Evolutionary conservation across 2,888 invertebrate genomes (phyloP).

Genomic region (Itoplectis maculator): DNA sequence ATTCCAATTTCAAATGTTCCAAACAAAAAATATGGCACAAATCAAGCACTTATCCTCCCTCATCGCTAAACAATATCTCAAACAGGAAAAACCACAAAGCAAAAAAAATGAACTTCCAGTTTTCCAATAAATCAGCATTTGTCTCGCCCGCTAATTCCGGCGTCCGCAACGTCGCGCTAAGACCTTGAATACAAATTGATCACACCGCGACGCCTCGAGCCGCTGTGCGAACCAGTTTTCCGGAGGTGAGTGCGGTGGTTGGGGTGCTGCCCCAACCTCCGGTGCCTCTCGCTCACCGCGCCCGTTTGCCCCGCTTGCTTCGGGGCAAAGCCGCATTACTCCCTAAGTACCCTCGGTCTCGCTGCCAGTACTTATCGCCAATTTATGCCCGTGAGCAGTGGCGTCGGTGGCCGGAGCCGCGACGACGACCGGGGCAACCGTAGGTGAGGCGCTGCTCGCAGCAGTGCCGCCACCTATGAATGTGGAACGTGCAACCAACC

Average conservation of each 20-base stretch:
- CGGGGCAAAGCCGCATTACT: conserved; percentile 77
- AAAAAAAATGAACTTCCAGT: not conserved
- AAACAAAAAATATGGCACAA: too few relatives aligned
- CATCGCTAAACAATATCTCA: too few relatives aligned
- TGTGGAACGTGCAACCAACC: not conserved
- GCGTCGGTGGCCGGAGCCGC: conserved; percentile 38
- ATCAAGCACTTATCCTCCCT: too few relatives aligned
- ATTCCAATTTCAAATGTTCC: too few relatives aligned
- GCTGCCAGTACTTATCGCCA: conserved; percentile 73
- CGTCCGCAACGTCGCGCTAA: not conserved
- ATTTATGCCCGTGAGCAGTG: conserved; percentile 71
- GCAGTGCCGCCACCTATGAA: conserved; percentile 1
- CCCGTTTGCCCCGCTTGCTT: conserved; percentile 63
- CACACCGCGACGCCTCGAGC: conserved; percentile 14
- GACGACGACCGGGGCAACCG: conserved; percentile 40
- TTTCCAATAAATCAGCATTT: not conserved
- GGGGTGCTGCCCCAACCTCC: too few relatives aligned
- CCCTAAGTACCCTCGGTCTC: conserved; percentile 74
- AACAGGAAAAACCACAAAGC: too few relatives aligned
- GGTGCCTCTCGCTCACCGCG: conserved; percentile 17
- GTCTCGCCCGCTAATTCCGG: not conserved
- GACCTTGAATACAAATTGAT: conserved; percentile 12
- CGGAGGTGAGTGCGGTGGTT: too few relatives aligned
- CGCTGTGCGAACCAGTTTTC: conserved; percentile 74
- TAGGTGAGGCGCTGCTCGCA: too few relatives aligned